Base-by-base conservation (phyloP, 1,140 invertebrate species). In the Philopotamus ludificatus region DNA sequence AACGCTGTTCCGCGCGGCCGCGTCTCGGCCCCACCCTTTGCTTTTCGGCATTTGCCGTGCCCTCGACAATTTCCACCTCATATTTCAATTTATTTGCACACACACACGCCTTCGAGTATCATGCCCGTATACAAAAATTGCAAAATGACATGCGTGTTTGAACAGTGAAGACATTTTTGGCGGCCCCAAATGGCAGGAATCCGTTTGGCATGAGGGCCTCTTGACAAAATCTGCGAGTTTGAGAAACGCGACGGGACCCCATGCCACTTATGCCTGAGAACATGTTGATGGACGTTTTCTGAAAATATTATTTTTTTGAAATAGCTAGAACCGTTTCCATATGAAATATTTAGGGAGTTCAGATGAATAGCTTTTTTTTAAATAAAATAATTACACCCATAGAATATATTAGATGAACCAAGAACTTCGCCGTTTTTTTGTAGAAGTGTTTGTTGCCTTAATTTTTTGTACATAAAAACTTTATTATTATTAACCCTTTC, bases 31-130 rank as follows among this genome's bases (percentile, higher is more conserved):
- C 50, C 23, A 20, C 50, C 50, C 50, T 53, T 53, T 23, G 50
- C 22, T 7, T 34, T 34, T 34, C 28, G 54, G 42, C 54, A 18
- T 42, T 57, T 42, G 21, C 50, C 28, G 23, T 12, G 20, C 54
- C 54, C 21, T 21, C 20, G 16, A 57, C 54, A 57, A 57, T 57
- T 57, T 57, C 54, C 54, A 57, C 54, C 53, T 55, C 53, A 55
- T 55, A 57, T 57, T 57, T 57, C 54, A 57, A 57, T 57, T 57
- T 57, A 57, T 57, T 39, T 39, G 23, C 39, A 20, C 26, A 18
- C 21, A 15, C 42, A 15, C 12, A 42, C 25, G 23, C 9, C 7
- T 12, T 34, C 54, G 54, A 42, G 54, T 22, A 53, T 53, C 50
- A 53, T 23, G 28, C 50, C 50, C 21, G 50, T 25, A 53, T 25